Evolutionary conservation across 2,888 invertebrate species (phyloP).

Genomic region (Chironomus riparius): DNA sequence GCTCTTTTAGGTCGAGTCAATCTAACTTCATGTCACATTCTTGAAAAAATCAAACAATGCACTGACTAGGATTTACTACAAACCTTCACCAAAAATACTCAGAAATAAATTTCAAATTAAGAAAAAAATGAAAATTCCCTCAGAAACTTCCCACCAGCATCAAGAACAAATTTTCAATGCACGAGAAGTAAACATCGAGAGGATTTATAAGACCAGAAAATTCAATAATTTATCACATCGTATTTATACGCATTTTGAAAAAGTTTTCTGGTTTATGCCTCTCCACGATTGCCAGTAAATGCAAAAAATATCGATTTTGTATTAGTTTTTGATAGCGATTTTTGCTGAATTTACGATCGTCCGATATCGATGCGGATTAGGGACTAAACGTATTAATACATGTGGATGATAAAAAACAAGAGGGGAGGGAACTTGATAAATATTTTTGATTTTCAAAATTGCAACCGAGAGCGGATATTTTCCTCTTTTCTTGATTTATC

Average conservation of each 20-base stretch:
- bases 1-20: no score
- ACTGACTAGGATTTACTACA: no score
- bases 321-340: conserved; percentile 4
- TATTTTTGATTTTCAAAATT: background rate
- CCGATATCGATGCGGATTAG: background rate
- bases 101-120: no score
- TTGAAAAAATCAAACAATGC: no score
- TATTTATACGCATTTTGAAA: background rate
- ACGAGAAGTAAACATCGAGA: background rate
- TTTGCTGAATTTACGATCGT: conserved; percentile 3
- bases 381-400: background rate
- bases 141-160: no score
- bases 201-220: background rate
- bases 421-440: background rate
- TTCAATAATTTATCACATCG: conserved; percentile 7
- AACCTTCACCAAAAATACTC: no score
- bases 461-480: background rate
- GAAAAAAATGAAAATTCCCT: no score
- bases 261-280: background rate
- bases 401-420: background rate
- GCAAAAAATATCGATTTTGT: conserved; percentile 16
- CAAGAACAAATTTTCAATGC: no score
- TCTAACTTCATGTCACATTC: no score
- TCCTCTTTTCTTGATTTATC: background rate
- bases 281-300: background rate